These are phyloP conservation scores for Ondatra zibethicus DNA, from an alignment of 2,113 vertebrate species.

Conservation along the genomic window DNA sequence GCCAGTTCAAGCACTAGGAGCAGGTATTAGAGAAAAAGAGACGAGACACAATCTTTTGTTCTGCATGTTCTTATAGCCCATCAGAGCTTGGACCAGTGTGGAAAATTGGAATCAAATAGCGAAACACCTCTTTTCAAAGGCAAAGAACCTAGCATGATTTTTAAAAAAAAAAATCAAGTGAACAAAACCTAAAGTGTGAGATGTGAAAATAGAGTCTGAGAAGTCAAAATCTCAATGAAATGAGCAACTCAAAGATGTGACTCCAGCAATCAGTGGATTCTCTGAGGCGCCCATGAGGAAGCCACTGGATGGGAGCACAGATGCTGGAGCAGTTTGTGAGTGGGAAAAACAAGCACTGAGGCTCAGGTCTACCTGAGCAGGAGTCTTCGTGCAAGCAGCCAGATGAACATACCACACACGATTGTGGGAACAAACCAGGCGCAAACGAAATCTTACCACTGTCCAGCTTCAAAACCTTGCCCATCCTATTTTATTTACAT, in stretches of 20 bases:
- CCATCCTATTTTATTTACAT: background rate
- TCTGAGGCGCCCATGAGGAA: background rate
- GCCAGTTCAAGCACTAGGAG: too few relatives aligned
- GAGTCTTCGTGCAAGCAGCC: background rate
- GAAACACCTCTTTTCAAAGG: background rate
- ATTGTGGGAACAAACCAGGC: background rate
- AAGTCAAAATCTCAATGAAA: background rate
- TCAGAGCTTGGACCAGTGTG: background rate
- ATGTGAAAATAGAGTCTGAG: background rate
- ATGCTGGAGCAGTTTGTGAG: too few relatives aligned
- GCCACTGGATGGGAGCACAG: background rate
- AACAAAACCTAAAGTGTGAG: background rate
- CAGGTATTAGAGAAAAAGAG: background rate
- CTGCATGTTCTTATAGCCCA: background rate
- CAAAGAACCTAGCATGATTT: background rate
- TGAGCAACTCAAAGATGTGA: too few relatives aligned
- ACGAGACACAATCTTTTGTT: background rate
- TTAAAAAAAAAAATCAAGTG: background rate
- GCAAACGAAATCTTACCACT: background rate
- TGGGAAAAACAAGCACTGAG: too few relatives aligned
- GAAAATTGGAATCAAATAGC: background rate
- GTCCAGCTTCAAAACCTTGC: background rate
- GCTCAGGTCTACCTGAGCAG: background rate
- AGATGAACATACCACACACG: background rate
- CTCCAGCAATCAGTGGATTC: background rate